phyloP scores from a whole-genome alignment of 2,113 vertebrate genomes.

The Leucoraja erinaceus region DNA sequence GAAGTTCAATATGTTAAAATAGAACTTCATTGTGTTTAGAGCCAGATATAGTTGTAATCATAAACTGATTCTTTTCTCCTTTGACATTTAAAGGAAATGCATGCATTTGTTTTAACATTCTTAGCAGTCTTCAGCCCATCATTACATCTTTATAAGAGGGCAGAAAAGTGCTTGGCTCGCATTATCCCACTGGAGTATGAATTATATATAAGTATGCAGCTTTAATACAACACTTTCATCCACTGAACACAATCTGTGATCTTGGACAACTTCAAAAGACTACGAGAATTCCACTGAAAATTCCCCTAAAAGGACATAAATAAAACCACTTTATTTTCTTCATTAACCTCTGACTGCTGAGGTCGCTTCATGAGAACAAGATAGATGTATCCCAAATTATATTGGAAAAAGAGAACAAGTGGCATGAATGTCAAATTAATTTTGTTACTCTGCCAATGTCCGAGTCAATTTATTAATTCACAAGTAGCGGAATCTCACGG shows the following conservation, averaged over 20 bases:
- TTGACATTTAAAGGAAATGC: constrained; percentile 52
- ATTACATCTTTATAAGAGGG: constrained; percentile 45
- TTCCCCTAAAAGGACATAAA: constrained; percentile 58
- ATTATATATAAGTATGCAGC: constrained; percentile 70
- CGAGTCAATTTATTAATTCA: not conserved
- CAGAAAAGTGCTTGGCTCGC: constrained; percentile 54
- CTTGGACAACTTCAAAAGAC: constrained; percentile 50
- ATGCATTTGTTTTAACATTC: constrained; percentile 51
- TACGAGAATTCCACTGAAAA: constrained; percentile 52
- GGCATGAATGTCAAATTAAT: not conserved
- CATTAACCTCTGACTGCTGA: constrained; percentile 56
- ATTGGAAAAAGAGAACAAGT: not conserved
- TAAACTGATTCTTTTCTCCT: constrained; percentile 43
- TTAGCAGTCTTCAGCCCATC: constrained; percentile 50
- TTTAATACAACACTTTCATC: constrained; percentile 46
- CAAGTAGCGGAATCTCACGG: not conserved
- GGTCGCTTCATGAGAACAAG: constrained; percentile 43
- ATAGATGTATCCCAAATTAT: not conserved
- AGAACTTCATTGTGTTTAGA: constrained; percentile 28
- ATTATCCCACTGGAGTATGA: constrained; percentile 53
- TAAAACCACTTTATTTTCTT: constrained; percentile 62
- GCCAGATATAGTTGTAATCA: constrained; percentile 31
- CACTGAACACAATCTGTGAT: constrained; percentile 50
- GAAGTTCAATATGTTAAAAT: not conserved
- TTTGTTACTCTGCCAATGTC: not conserved